These are phyloP conservation scores for Benitochromis conjunctus DNA, from an alignment of 2,113 vertebrate species.

Conservation along the genomic window DNA sequence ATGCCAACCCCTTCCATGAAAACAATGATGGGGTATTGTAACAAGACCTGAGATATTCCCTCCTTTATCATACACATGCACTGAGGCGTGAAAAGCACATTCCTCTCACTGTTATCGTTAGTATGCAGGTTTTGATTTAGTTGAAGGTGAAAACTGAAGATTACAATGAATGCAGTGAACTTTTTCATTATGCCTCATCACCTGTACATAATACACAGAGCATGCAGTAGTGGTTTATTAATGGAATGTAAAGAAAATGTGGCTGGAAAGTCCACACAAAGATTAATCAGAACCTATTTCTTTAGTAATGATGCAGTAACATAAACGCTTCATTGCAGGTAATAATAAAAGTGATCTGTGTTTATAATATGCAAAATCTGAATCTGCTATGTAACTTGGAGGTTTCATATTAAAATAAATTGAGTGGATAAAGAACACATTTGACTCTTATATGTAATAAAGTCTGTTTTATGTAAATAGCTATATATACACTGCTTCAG, in stretches of 20 bases:
- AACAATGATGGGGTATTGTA: constrained; percentile 19
- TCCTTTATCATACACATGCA: neutral
- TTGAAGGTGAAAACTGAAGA: neutral
- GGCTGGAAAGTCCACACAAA: neutral
- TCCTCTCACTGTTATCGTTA: neutral
- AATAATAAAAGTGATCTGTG: neutral
- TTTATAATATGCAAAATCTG: neutral
- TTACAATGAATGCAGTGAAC: neutral
- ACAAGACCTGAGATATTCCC: constrained; percentile 14
- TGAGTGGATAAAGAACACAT: too few relatives aligned
- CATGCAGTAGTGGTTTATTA: neutral
- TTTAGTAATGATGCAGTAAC: neutral
- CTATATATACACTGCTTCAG: too few relatives aligned
- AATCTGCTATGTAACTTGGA: neutral
- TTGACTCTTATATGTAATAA: too few relatives aligned
- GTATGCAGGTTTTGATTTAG: neutral
- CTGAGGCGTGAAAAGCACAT: neutral
- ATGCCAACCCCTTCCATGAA: neutral
- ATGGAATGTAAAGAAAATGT: neutral
- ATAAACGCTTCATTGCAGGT: neutral
- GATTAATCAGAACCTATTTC: neutral
- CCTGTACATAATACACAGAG: neutral
- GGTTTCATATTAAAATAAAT: too few relatives aligned
- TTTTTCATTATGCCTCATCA: neutral
- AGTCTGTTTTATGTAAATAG: too few relatives aligned